A percentile compares a stretch with the other conserved stretches of the same genome.
Conservation (phyloP, 2,888 invertebrate species). For the Drosophila ustulata region DNA sequence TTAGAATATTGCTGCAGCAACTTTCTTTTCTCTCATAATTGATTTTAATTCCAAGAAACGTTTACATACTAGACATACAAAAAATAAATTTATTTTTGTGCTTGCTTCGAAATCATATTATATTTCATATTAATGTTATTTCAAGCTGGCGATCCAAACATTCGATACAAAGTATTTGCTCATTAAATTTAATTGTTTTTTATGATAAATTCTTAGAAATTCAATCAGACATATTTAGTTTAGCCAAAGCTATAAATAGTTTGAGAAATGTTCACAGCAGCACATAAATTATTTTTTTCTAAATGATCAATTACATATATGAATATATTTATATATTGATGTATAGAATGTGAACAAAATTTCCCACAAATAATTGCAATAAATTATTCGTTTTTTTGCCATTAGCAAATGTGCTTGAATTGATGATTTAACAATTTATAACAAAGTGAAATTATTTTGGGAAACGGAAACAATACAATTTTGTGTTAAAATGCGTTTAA, state of each 20-base stretch:
- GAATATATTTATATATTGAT: too few relatives aligned
- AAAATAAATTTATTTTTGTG: neutral
- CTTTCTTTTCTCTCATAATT: neutral
- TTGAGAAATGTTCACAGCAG: neutral
- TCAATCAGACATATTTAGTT: neutral
- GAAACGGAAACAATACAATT: conserved; percentile 6
- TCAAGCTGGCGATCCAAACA: neutral
- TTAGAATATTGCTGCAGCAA: neutral
- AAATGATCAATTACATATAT: neutral
- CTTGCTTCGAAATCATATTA: neutral
- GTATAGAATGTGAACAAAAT: neutral
- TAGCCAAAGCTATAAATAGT: neutral
- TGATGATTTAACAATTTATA: neutral
- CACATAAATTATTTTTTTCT: neutral
- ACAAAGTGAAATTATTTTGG: neutral
- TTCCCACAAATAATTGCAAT: neutral
- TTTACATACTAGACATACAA: neutral
- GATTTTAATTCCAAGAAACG: neutral
- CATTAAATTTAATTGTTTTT: neutral
- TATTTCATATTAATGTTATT: conserved; percentile 4
- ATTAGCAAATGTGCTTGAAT: neutral
- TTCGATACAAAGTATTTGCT: neutral
- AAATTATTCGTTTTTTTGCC: neutral
- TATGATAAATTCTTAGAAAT: neutral
- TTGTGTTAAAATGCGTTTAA: conserved; percentile 9